phyloP scores from a whole-genome alignment of 1,140 invertebrate genomes.

The Polypedilum pembai region DNA sequence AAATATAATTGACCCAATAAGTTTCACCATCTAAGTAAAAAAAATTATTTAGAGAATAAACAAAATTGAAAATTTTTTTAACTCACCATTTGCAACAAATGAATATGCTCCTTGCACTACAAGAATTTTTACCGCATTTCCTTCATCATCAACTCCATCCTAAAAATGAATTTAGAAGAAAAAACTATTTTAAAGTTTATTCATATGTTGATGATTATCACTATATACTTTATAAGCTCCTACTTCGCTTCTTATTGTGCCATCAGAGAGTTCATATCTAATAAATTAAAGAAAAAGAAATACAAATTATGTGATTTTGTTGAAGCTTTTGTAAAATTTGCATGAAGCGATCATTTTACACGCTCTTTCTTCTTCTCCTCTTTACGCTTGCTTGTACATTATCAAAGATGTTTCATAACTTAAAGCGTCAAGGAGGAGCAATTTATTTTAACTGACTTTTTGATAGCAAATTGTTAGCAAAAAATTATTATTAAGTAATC shows the following conservation, averaged over 20 bases:
- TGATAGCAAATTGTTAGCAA: no score
- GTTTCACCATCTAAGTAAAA: slow-evolving; percentile 23
- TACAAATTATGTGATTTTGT: no score
- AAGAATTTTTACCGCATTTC: background rate
- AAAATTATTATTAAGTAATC: no score
- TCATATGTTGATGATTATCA: background rate
- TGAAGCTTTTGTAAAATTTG: no score
- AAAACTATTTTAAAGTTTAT: background rate
- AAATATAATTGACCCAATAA: slow-evolving; percentile 29
- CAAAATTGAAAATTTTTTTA: background rate
- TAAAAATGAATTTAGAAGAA: background rate
- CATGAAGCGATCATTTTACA: no score
- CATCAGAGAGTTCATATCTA: slow-evolving; percentile 30
- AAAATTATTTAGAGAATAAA: background rate
- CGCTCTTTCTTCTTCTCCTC: no score
- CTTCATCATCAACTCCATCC: background rate
- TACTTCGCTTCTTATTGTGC: slow-evolving; percentile 21
- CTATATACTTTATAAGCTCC: background rate
- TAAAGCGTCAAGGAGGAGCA: no score
- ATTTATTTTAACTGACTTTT: no score
- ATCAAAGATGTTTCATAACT: no score
- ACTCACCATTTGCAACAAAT: slow-evolving; percentile 17
- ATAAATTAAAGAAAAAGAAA: background rate
- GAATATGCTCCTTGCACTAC: slow-evolving; percentile 28
- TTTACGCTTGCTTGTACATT: no score